phyloP scores from a whole-genome alignment of 2,113 vertebrate species.

The Potamarius usumacintae region DNA sequence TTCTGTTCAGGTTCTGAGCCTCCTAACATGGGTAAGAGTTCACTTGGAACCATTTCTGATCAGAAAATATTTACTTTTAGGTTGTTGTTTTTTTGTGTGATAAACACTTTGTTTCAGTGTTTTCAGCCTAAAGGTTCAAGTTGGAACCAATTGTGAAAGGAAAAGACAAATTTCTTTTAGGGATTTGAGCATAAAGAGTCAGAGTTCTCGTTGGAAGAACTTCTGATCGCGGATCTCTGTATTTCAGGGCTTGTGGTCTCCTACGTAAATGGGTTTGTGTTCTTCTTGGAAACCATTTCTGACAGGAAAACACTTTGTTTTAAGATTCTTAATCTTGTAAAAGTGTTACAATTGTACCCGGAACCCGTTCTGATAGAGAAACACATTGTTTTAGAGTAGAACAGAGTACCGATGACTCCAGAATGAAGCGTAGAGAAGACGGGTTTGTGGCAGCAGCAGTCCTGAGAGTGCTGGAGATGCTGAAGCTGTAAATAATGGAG shows the following conservation, averaged over 20 bases:
- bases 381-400: neutral
- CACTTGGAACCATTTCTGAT: no score
- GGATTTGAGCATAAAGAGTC: no score
- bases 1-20: neutral
- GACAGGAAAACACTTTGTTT: neutral
- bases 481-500: constrained; percentile 57
- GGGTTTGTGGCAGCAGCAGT: neutral
- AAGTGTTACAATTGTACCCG: neutral
- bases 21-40: neutral
- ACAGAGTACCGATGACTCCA: neutral
- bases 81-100: no score
- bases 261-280: neutral
- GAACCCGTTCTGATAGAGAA: neutral
- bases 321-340: neutral
- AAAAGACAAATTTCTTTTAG: no score
- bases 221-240: neutral
- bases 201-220: neutral
- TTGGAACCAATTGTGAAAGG: neutral
- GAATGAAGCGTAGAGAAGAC: neutral
- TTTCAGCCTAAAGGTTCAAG: no score
- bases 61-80: no score
- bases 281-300: neutral
- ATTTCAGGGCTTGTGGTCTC: neutral
- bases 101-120: no score
- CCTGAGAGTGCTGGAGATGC: constrained; percentile 14